Conservation (phyloP, 2,797 vertebrate genomes). For the Acrocephalus scirpaceus region DNA sequence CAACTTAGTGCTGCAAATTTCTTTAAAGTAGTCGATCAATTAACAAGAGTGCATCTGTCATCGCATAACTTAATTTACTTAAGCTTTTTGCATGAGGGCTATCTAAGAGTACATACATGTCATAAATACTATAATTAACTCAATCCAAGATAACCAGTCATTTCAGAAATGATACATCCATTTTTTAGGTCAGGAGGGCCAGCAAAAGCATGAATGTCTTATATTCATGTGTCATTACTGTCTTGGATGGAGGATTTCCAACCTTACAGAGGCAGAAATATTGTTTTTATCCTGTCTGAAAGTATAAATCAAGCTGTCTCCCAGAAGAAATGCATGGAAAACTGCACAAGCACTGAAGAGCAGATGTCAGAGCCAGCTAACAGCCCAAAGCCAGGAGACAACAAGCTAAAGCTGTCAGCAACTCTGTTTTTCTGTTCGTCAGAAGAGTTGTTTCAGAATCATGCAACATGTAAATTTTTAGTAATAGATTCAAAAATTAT, state of each 20-base stretch:
- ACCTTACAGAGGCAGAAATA: neutral
- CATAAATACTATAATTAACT: neutral
- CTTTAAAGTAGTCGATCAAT: neutral
- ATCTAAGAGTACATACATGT: neutral
- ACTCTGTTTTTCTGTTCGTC: neutral
- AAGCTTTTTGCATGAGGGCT: neutral
- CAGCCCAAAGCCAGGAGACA: neutral
- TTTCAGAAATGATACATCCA: neutral
- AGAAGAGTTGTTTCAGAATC: neutral
- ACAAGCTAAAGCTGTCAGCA: neutral
- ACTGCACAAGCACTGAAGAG: neutral
- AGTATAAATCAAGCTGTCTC: neutral
- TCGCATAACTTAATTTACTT: neutral
- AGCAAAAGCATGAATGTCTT: neutral
- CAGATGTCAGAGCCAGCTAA: neutral
- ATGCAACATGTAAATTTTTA: neutral
- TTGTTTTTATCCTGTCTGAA: neutral
- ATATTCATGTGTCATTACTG: neutral
- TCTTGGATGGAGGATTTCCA: neutral
- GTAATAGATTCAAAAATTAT: neutral
- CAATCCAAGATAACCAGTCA: neutral
- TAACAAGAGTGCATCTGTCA: neutral
- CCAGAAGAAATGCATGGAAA: neutral
- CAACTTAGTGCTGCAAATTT: neutral
- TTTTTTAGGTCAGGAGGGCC: neutral